Evolutionary conservation across 2,113 vertebrate species (phyloP).

Genomic region (Zingel zingel): DNA sequence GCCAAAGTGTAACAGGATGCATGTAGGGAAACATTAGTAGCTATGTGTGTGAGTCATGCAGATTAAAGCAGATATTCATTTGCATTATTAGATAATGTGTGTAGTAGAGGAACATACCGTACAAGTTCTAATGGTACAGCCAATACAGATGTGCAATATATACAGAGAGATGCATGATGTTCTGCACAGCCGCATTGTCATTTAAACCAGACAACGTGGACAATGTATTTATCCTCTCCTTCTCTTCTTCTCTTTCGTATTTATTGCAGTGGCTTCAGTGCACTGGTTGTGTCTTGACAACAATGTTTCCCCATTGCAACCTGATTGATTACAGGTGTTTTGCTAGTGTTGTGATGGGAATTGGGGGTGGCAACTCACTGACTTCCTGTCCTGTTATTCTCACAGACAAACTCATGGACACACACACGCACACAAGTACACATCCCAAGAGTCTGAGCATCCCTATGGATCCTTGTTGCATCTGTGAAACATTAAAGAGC

Average conservation of each 20-base stretch:
- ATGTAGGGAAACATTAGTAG: conserved; percentile 24
- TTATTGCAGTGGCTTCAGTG: too few relatives aligned
- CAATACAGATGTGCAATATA: not conserved
- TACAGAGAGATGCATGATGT: not conserved
- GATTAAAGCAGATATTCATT: conserved; percentile 10
- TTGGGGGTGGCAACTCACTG: too few relatives aligned
- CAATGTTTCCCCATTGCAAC: too few relatives aligned
- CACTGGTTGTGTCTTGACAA: too few relatives aligned
- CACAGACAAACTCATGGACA: not conserved
- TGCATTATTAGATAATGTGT: not conserved
- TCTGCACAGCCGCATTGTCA: not conserved
- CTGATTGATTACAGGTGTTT: too few relatives aligned
- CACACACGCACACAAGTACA: not conserved
- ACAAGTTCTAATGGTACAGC: not conserved
- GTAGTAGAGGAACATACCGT: not conserved
- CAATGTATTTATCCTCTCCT: not conserved
- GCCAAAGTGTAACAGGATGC: conserved; percentile 32
- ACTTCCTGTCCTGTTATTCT: too few relatives aligned
- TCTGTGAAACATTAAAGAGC: conserved; percentile 54
- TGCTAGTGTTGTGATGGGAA: too few relatives aligned
- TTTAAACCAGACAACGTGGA: not conserved
- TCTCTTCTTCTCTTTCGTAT: not conserved
- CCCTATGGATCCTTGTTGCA: conserved; percentile 36
- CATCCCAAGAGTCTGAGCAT: conserved; percentile 47
- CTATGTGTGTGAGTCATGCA: conserved; percentile 29